phyloP scores from a whole-genome alignment of 2,797 vertebrate genomes.

The Luscinia megarhynchos region DNA sequence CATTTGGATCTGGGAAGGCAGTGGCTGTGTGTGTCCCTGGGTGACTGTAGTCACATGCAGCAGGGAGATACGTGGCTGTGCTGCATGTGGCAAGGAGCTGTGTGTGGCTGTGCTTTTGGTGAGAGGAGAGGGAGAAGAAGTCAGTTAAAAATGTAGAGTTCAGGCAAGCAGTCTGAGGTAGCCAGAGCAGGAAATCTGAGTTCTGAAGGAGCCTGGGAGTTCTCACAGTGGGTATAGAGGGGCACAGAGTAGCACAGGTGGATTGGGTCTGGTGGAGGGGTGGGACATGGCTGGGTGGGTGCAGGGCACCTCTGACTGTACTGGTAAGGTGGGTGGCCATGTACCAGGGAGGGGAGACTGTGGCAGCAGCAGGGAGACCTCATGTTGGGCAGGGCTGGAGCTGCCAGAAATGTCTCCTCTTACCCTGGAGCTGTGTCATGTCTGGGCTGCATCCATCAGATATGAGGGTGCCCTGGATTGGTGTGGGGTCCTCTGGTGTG shows the following conservation, averaged over 20 bases:
- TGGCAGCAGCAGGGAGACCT: neutral
- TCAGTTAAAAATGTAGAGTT: neutral
- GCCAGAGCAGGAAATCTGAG: neutral
- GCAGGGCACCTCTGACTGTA: neutral
- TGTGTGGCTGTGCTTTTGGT: neutral
- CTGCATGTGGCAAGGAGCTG: rapidly evolving
- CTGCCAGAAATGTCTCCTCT: neutral
- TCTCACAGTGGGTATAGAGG: neutral
- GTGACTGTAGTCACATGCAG: rapidly evolving
- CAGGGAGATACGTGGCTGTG: neutral
- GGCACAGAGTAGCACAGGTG: neutral
- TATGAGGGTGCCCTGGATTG: neutral
- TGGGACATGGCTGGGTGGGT: neutral
- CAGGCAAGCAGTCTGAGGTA: neutral
- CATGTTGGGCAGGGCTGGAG: neutral
- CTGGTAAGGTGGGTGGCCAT: neutral
- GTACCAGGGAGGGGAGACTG: rapidly evolving
- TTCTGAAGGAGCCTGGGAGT: neutral
- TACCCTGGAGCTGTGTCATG: rapidly evolving
- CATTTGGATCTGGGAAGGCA: neutral
- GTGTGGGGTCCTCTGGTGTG: neutral
- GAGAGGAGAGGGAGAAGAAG: neutral
- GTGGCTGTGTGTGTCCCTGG: neutral
- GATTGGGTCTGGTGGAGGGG: neutral
- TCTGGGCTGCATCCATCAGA: rapidly evolving